These are phyloP conservation scores for Thaumetopoea pityocampa DNA, from an alignment of 1,140 invertebrate genomes.

Conservation along the genomic window DNA sequence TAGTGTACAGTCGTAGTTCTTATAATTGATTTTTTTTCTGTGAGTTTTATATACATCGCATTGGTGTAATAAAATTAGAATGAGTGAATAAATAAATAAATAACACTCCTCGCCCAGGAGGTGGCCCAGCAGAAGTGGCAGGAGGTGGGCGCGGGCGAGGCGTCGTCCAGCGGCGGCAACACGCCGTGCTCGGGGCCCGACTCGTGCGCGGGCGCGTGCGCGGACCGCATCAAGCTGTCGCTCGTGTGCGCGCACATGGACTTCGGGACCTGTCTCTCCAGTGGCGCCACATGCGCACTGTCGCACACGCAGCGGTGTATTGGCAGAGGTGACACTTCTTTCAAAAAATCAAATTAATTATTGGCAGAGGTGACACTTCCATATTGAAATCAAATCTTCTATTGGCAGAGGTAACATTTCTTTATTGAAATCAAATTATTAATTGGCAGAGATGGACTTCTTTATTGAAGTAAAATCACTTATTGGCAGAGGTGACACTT, in stretches of 20 bases:
- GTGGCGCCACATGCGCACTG: constrained; percentile 56
- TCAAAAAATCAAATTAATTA: too few relatives aligned
- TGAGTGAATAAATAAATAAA: neutral
- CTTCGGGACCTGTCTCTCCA: constrained; percentile 45
- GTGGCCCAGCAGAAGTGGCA: constrained; percentile 54
- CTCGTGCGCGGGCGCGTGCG: constrained; percentile 42
- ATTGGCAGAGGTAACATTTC: too few relatives aligned
- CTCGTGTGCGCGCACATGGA: constrained; percentile 61
- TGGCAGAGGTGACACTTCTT: constrained; percentile 51
- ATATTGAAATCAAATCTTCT: too few relatives aligned
- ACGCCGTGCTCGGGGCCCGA: constrained; percentile 33
- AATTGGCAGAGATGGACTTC: too few relatives aligned
- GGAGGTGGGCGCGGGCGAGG: constrained; percentile 47
- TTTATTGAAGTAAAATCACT: too few relatives aligned
- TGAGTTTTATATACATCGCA: too few relatives aligned
- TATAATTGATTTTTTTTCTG: too few relatives aligned
- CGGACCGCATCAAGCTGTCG: constrained; percentile 45
- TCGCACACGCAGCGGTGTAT: constrained; percentile 62
- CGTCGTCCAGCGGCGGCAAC: constrained; percentile 32
- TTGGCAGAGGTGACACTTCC: too few relatives aligned
- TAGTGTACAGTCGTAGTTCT: too few relatives aligned
- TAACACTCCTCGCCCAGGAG: constrained; percentile 28
- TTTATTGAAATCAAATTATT: too few relatives aligned
- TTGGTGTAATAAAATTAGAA: neutral
- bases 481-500: too few relatives aligned